Evolutionary conservation across 2,113 vertebrate species (phyloP).

Genomic region (Callipepla squamata): DNA sequence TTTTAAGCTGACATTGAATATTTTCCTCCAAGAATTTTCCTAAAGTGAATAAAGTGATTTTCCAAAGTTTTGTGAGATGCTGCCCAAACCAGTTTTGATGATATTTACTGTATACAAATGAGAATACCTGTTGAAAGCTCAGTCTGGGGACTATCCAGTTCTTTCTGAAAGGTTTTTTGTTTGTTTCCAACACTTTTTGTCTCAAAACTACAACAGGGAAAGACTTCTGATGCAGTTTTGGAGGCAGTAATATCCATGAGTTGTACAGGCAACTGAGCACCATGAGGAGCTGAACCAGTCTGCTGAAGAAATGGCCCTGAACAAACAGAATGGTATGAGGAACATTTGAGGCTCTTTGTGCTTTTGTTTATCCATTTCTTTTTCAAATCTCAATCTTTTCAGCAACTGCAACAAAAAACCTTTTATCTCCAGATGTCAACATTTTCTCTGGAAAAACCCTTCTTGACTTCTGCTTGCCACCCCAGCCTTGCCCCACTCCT

Average conservation of each 20-base stretch:
- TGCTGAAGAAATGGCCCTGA: neutral
- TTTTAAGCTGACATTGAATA: neutral
- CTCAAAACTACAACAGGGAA: neutral
- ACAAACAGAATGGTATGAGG: neutral
- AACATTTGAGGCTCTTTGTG: neutral
- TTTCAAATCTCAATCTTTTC: neutral
- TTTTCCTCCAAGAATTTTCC: neutral
- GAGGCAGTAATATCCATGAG: fast-evolving
- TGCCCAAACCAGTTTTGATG: neutral
- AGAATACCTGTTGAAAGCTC: neutral
- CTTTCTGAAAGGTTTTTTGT: neutral
- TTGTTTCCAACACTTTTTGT: neutral
- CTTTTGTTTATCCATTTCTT: neutral
- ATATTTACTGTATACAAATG: neutral
- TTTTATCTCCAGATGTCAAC: neutral
- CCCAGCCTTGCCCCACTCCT: neutral
- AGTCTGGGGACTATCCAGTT: neutral
- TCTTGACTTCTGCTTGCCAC: neutral
- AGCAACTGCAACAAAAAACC: neutral
- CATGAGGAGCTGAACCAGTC: neutral
- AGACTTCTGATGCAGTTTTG: neutral
- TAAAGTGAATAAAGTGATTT: neutral
- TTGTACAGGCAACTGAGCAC: neutral
- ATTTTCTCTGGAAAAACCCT: neutral
- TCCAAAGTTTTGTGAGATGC: neutral